A percentile compares a stretch with the other conserved stretches of the same genome.
These are phyloP conservation scores for Agrilus cyanescens DNA, from an alignment of 2,888 invertebrate genomes.

Conservation along the genomic window DNA sequence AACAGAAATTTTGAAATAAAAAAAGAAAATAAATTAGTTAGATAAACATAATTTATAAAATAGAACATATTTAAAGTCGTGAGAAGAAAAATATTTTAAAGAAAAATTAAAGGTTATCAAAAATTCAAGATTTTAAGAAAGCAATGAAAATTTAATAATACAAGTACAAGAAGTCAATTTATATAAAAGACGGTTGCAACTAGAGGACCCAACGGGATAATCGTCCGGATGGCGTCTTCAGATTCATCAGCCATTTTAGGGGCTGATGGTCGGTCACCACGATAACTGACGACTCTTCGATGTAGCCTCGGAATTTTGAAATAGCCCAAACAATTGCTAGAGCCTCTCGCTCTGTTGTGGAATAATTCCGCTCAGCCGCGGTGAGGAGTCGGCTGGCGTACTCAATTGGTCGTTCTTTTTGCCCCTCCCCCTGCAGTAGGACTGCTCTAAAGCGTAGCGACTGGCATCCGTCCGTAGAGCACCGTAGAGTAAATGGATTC, in stretches of 20 bases:
- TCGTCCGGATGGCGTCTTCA: constrained; percentile 28
- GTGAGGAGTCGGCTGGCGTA: constrained; percentile 9
- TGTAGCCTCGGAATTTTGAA: constrained; percentile 29
- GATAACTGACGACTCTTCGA: constrained; percentile 26
- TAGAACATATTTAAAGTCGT: too few relatives aligned
- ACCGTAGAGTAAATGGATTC: constrained; percentile 16
- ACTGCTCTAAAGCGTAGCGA: constrained; percentile 8
- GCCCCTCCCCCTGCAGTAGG: constrained; percentile 11
- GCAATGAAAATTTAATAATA: too few relatives aligned
- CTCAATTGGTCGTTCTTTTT: constrained; percentile 11
- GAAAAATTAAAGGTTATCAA: too few relatives aligned
- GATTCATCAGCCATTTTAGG: constrained; percentile 32
- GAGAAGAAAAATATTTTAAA: too few relatives aligned
- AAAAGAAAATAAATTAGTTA: too few relatives aligned
- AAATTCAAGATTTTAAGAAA: too few relatives aligned
- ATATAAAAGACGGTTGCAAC: too few relatives aligned
- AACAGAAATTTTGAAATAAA: too few relatives aligned
- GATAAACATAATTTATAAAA: too few relatives aligned
- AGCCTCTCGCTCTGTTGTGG: constrained; percentile 18
- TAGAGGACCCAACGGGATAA: constrained; percentile 32
- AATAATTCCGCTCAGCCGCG: constrained; percentile 17
- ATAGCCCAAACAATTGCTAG: constrained; percentile 23
- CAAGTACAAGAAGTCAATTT: too few relatives aligned
- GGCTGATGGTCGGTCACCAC: constrained; percentile 35
- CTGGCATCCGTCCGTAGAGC: constrained; percentile 15